A percentile compares a stretch with the other conserved stretches of the same genome.
These are phyloP conservation scores for Catagonus wagneri DNA, from an alignment of 2,113 vertebrate species.

Conservation along the genomic window DNA sequence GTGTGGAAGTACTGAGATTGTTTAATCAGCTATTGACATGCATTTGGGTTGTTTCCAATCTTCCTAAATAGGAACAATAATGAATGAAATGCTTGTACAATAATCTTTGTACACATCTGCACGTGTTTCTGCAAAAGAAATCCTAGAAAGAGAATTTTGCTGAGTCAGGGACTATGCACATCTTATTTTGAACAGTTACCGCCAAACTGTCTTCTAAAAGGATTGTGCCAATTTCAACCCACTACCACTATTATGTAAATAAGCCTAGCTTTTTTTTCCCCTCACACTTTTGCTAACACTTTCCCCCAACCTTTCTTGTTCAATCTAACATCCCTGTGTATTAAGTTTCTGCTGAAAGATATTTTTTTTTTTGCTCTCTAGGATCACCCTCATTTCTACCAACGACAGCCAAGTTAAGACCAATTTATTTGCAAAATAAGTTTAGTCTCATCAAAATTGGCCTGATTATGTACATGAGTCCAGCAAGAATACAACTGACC, in stretches of 20 bases:
- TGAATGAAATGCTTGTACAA: constrained; percentile 21
- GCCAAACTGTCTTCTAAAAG: not conserved
- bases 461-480: not conserved
- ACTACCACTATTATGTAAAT: not conserved
- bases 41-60: constrained; percentile 23
- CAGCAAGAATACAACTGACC: not conserved
- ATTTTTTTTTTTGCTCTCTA: not conserved
- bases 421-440: not conserved
- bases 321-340: not conserved
- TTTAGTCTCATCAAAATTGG: not conserved
- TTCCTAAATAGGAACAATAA: constrained; percentile 25
- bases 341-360: not conserved
- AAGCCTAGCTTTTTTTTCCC: not conserved
- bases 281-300: not conserved
- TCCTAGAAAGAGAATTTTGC: not conserved
- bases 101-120: constrained; percentile 42
- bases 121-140: constrained; percentile 50
- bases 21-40: not conserved
- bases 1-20: not conserved
- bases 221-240: not conserved
- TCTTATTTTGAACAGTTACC: constrained; percentile 11
- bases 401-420: not conserved
- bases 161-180: not conserved
- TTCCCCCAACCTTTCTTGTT: not conserved
- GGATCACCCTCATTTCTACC: not conserved